Evolutionary conservation across 1,140 invertebrate species (phyloP), one percentile per base, ranked within the genome.

Genomic region (Drosophila varians): DNA sequence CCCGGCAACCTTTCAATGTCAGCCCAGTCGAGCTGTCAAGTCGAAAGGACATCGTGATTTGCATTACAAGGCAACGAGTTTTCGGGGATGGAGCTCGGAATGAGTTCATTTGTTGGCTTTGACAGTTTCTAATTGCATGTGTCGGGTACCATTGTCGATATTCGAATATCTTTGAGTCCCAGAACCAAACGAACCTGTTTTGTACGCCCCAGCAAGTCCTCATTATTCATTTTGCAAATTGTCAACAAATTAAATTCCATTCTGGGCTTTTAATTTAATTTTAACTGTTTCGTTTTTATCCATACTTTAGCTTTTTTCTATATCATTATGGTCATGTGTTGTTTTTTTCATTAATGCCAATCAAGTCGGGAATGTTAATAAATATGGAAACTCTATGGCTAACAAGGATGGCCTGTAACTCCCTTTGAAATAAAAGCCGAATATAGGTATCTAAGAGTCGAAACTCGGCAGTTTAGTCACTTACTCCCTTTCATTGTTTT

Each of bases 81-180:
- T 68, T 68, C 48, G 38, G 21, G 36, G 62, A 28, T 45, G 40
- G 23, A n/a, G 38, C 31, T 8, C 34, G 40, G 47, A 51, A 40
- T 62, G 62, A 56, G 49, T 66, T 47, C 68, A 62, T 78, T 61
- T 57, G 70, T 75, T 79, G 77, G 48, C 77, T 60, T 57, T 80
- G 77, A 80, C 77, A 79, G 74, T 75, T 79, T 80, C 77, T 80
- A 80, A 80, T 80, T 80, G 72, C 60, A 65, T 60, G 62, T 61
- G 49, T 66, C 28, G 28, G n/a, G 23, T 19, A 16, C 36, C 3
- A 9, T 38, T 16, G n/a, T 38, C 11, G n/a, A 6, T 38, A 6
- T 19, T 42, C 38, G 14, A 7, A 4, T 9, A 9, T 18, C 14
- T 9, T 1, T n/a, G n/a, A 31, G 9, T 31, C 4, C 28, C n/a